A percentile compares a stretch with the other conserved stretches of the same genome.
Evolutionary conservation across 2,888 invertebrate genomes (phyloP).

Genomic region (Chaetogeoica ovagalla): DNA sequence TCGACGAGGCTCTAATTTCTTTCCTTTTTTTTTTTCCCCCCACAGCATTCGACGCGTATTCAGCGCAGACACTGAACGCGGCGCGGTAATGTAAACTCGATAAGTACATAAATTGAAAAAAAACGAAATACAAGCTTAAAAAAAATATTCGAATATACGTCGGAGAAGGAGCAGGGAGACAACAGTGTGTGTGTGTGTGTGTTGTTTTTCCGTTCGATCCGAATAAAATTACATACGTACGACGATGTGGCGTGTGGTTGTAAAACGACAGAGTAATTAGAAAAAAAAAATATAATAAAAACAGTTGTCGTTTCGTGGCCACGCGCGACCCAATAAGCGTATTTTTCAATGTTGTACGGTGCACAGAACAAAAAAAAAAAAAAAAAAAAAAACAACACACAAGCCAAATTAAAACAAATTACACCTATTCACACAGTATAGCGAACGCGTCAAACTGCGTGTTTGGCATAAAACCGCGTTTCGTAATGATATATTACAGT

Average conservation of each 20-base stretch:
- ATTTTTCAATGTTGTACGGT: too few species aligned
- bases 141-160: too few species aligned
- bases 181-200: too few species aligned
- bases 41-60: too few species aligned
- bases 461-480: conserved; percentile 19
- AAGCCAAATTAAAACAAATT: conserved; percentile 19
- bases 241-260: not conserved
- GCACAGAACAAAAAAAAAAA: not conserved
- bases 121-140: too few species aligned
- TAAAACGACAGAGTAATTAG: conserved; percentile 54
- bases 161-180: too few species aligned
- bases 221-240: not conserved
- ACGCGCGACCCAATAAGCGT: not conserved
- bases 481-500: not conserved
- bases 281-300: conserved; percentile 32
- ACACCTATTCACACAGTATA: conserved; percentile 27
- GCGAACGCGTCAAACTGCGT: conserved; percentile 19
- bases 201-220: not conserved
- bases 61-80: too few species aligned
- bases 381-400: too few species aligned
- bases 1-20: too few species aligned
- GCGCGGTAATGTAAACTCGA: too few species aligned
- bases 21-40: too few species aligned
- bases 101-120: too few species aligned
- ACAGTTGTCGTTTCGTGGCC: conserved; percentile 44